Evolutionary conservation across 2,888 invertebrate species (phyloP).

Genomic region (Ypsolopha scabrella): DNA sequence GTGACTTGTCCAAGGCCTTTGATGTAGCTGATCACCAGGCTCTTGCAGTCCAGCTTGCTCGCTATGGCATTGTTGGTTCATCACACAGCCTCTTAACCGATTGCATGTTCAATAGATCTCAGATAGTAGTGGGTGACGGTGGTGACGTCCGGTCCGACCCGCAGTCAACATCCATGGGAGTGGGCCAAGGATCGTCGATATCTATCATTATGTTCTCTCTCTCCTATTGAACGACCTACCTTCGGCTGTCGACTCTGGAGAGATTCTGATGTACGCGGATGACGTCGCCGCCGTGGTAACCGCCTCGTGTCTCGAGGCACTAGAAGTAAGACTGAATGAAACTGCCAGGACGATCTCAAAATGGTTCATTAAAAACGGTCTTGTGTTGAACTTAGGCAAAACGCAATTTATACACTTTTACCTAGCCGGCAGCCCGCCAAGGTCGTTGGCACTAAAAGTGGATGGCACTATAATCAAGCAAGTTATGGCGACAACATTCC

Average conservation of each 20-base stretch:
- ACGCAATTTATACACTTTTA: slow-evolving; percentile 4
- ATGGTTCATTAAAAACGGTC: slow-evolving; percentile 6
- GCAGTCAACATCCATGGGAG: not conserved
- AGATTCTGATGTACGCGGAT: slow-evolving; percentile 6
- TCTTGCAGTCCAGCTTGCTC: too few species aligned
- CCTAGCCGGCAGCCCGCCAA: not conserved
- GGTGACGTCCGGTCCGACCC: not conserved
- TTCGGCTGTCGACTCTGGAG: not conserved
- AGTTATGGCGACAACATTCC: too few species aligned
- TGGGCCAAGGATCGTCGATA: slow-evolving; percentile 4
- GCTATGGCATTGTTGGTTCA: too few species aligned
- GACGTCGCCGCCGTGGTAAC: slow-evolving; percentile 3
- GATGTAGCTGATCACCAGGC: too few species aligned
- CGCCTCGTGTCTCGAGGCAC: not conserved
- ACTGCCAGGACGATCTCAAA: not conserved
- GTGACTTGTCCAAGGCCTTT: too few species aligned
- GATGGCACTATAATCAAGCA: not conserved
- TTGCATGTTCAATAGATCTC: not conserved
- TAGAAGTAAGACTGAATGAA: not conserved
- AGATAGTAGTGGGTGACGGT: not conserved
- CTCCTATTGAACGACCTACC: slow-evolving; percentile 7
- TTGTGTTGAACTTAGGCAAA: slow-evolving; percentile 1
- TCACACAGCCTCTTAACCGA: too few species aligned
- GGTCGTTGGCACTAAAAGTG: not conserved
- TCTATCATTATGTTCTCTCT: slow-evolving; percentile 4